Evolutionary conservation across 2,113 vertebrate genomes (phyloP).

Genomic region (Mastomys natalensis): DNA sequence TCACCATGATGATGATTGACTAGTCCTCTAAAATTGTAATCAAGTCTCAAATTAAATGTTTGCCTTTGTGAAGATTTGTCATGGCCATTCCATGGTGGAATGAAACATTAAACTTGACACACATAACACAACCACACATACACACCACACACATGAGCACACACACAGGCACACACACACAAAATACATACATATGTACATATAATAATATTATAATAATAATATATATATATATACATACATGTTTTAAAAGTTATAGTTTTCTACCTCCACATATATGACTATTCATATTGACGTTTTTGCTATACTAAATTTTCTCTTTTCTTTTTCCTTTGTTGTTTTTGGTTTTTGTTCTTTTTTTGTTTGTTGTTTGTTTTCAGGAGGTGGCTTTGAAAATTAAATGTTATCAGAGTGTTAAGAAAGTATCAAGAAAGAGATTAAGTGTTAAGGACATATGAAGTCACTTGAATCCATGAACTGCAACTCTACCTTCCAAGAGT

Average conservation of each 20-base stretch:
- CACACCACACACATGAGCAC: no score
- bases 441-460: not conserved
- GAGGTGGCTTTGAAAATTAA: not conserved
- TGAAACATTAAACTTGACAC: not conserved
- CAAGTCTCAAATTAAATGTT: not conserved
- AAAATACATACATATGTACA: no score
- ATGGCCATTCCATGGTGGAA: not conserved
- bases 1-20: not conserved
- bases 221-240: no score
- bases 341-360: not conserved
- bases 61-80: not conserved
- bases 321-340: no score
- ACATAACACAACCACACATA: no score
- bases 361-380: not conserved
- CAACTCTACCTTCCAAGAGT: not conserved
- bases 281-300: not conserved
- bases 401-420: not conserved
- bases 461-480: not conserved
- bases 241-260: no score
- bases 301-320: not conserved
- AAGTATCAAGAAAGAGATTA: not conserved
- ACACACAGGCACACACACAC: no score
- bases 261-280: not conserved
- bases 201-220: no score
- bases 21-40: not conserved